These are phyloP conservation scores for Silvanus unidentatus DNA, from an alignment of 2,888 invertebrate genomes.

Conservation along the genomic window DNA sequence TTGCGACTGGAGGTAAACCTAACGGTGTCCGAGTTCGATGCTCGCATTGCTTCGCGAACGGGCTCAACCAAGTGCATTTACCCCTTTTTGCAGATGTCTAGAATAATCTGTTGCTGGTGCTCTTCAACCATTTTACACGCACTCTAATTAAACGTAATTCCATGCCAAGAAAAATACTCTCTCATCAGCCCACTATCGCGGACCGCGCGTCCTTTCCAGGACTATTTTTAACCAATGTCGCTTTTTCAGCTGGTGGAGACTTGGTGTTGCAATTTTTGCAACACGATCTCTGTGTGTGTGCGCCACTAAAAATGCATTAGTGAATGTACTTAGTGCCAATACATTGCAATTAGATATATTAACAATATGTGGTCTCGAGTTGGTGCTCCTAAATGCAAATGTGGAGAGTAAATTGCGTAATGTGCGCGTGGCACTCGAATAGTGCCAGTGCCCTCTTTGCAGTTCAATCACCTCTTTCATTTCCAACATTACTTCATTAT, in stretches of 20 bases:
- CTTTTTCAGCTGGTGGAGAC: too few relatives aligned
- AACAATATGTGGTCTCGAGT: not conserved
- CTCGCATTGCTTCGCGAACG: slow-evolving; percentile 24
- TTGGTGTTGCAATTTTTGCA: too few relatives aligned
- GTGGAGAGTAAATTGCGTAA: slow-evolving; percentile 27
- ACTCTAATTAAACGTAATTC: too few relatives aligned
- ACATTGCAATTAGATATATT: too few relatives aligned
- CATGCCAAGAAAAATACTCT: too few relatives aligned
- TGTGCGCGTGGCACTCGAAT: slow-evolving; percentile 17
- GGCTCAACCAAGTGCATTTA: slow-evolving; percentile 24
- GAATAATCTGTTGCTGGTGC: not conserved
- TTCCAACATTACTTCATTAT: not conserved
- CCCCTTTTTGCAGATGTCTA: slow-evolving; percentile 15
- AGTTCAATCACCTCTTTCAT: slow-evolving; percentile 37
- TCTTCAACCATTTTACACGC: not conserved
- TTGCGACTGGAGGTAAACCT: slow-evolving; percentile 26
- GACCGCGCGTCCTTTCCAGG: too few relatives aligned
- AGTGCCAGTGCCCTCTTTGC: slow-evolving; percentile 43
- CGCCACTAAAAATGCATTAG: too few relatives aligned
- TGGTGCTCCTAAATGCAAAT: slow-evolving; percentile 8
- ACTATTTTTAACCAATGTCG: too few relatives aligned
- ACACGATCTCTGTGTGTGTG: too few relatives aligned
- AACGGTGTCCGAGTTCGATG: slow-evolving; percentile 30
- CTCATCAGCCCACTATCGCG: too few relatives aligned
- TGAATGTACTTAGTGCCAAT: too few relatives aligned